Evolutionary conservation across 1,140 invertebrate species (phyloP), one percentile per base, ranked within the genome.

Genomic region (Geopemphigus sp.): DNA sequence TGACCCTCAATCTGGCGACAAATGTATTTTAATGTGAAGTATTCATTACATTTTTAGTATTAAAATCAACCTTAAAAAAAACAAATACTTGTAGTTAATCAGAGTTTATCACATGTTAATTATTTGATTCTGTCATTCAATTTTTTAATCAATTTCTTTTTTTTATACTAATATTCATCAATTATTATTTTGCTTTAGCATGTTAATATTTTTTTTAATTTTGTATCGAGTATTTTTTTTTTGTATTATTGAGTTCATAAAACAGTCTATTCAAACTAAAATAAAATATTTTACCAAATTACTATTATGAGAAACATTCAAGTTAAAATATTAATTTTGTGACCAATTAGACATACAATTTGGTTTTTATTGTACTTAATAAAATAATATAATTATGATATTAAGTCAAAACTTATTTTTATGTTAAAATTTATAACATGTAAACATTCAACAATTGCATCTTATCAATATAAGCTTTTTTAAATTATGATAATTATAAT

Each of bases 1-100:
- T 4, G 81, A 73, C 32, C 50, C 74, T 56, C 70, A 76, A 76
- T 45, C n/a, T 24, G 73, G 39, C 17, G 81, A 74, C 12, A 81
- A 76, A 66, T 81, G 81, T 74, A 32, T 78, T 57, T 63, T 81
- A 11, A 81, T 81, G 81, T 81, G 32, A 81, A 50, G 12, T 22
- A 45, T 22, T 72, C 50, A 54, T 8, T 39, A 26, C 29, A 26
- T 22, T 78, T 78, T 59, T 78, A 61, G 11, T 24, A 57, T n/a
- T 74, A 57, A 22, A 57, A 59, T 15, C 56, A 2, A 76, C 11
- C 6, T 22, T n/a, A 17, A 74, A 59, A 59, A 59, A 50, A 68
- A 50, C 22, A 50, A 56, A 61, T 56, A 76, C 73, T 61, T 57
- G 54, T 59, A 76, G 50, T 73, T 73, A 73, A 73, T 73, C 70